phyloP scores from a whole-genome alignment of 2,113 vertebrate genomes.

The Microtus richardsoni region DNA sequence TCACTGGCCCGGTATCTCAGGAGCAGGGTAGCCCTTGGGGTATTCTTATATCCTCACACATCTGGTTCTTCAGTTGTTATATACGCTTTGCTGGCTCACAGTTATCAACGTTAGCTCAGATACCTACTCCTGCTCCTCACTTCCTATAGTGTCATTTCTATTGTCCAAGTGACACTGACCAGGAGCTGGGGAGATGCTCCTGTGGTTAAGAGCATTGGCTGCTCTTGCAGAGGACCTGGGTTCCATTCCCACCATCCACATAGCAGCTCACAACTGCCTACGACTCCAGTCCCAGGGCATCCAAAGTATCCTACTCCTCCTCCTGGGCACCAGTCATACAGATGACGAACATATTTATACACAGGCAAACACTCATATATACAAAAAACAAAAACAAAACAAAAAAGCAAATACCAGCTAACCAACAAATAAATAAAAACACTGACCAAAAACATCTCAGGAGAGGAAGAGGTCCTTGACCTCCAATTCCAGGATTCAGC shows the following conservation, averaged over 20 bases:
- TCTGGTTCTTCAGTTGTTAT: fast-evolving
- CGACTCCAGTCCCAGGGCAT: neutral
- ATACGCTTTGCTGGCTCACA: fast-evolving
- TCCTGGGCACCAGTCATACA: neutral
- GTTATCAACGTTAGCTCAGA: neutral
- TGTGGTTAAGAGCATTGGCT: neutral
- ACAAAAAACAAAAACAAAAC: neutral
- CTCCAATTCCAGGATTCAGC: neutral
- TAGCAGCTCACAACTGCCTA: neutral
- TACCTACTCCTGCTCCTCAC: neutral
- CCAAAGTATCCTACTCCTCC: neutral
- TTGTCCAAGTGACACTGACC: neutral
- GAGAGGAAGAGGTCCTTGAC: neutral
- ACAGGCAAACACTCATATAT: neutral
- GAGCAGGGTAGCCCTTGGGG: neutral
- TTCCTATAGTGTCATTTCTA: neutral
- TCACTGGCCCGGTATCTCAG: fast-evolving
- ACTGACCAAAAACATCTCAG: neutral
- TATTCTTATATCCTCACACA: fast-evolving
- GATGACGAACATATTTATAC: neutral
- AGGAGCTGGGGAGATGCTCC: neutral
- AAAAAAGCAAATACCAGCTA: neutral
- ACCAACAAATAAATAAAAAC: neutral
- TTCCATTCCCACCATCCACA: neutral
- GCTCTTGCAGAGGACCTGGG: neutral